Percentiles rank a stretch among this genome's conserved stretches.
These are phyloP conservation scores for Odontothrips loti DNA, from an alignment of 2,888 invertebrate species.

Conservation along the genomic window DNA sequence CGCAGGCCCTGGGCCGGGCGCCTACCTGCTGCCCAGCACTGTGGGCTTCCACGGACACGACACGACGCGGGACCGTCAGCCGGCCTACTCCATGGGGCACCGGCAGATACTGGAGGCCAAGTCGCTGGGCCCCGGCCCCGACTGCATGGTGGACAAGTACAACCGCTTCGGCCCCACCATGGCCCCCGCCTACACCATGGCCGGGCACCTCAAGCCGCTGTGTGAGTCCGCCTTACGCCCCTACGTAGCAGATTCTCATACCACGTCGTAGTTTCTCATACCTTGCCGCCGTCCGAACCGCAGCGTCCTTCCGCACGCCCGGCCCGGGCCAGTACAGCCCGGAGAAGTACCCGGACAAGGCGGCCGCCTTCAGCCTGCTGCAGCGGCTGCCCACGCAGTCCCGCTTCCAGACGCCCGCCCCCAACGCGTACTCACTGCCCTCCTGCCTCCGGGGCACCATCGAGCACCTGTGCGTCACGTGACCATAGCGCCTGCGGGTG, in stretches of 20 bases:
- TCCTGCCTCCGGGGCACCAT: conserved; percentile 43
- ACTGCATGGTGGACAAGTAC: conserved; percentile 51
- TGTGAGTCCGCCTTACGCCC: not conserved
- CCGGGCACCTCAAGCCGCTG: not conserved
- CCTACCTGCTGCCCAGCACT: conserved; percentile 58
- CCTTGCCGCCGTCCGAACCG: not conserved
- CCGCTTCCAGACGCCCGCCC: conserved; percentile 54
- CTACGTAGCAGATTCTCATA: conserved; percentile 25
- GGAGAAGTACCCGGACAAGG: conserved; percentile 51
- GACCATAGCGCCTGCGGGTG: not conserved
- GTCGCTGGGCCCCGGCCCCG: conserved; percentile 48
- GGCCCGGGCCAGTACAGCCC: conserved; percentile 64
- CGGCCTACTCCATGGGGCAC: conserved; percentile 60
- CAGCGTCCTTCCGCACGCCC: conserved; percentile 48
- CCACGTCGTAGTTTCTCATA: too few species aligned
- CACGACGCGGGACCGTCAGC: conserved; percentile 57
- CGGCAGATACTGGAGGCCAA: conserved; percentile 41
- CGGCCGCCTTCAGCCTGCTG: conserved; percentile 10
- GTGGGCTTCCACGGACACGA: conserved; percentile 61
- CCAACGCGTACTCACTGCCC: conserved; percentile 57
- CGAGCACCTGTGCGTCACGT: not conserved
- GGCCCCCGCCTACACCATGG: conserved; percentile 56
- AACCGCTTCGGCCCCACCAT: conserved; percentile 49
- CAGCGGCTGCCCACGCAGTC: conserved; percentile 46
- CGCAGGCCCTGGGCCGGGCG: conserved; percentile 64